A percentile compares a stretch with the other conserved stretches of the same genome.
phyloP scores from a whole-genome alignment of 2,888 invertebrate species.

The Phorcus lineatus region DNA sequence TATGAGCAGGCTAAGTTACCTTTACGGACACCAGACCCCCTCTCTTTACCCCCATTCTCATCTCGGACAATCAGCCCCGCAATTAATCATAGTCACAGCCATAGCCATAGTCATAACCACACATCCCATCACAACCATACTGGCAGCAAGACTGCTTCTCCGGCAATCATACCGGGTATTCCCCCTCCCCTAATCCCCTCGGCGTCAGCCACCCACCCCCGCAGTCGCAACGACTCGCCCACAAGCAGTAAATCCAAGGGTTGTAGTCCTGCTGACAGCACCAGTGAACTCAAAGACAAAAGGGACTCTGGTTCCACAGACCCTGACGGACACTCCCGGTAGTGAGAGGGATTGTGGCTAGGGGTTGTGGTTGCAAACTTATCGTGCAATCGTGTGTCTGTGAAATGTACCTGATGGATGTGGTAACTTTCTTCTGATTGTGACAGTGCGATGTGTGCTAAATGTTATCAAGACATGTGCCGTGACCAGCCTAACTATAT shows the following conservation, averaged over 20 bases:
- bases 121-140: conserved; percentile 15
- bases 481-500: background rate
- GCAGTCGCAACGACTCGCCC: conserved; percentile 62
- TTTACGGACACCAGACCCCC: conserved; percentile 48
- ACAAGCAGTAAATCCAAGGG: conserved; percentile 61
- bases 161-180: conserved; percentile 59
- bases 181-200: conserved; percentile 69
- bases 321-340: conserved; percentile 65
- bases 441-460: conserved; percentile 3
- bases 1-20: conserved; percentile 51
- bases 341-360: conserved; percentile 27
- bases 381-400: conserved; percentile 8
- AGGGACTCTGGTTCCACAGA: conserved; percentile 64
- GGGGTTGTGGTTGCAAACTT: background rate
- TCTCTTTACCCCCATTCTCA: conserved; percentile 48
- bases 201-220: conserved; percentile 52
- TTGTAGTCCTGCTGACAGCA: conserved; percentile 61
- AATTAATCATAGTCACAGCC: conserved; percentile 47
- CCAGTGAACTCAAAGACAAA: conserved; percentile 59
- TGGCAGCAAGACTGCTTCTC: conserved; percentile 58
- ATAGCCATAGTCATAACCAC: background rate
- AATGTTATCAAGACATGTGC: background rate
- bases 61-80: conserved; percentile 61
- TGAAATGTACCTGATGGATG: background rate
- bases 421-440: background rate